Base-by-base conservation (phyloP, 2,888 invertebrate genomes). In the Dusona sp. region DNA sequence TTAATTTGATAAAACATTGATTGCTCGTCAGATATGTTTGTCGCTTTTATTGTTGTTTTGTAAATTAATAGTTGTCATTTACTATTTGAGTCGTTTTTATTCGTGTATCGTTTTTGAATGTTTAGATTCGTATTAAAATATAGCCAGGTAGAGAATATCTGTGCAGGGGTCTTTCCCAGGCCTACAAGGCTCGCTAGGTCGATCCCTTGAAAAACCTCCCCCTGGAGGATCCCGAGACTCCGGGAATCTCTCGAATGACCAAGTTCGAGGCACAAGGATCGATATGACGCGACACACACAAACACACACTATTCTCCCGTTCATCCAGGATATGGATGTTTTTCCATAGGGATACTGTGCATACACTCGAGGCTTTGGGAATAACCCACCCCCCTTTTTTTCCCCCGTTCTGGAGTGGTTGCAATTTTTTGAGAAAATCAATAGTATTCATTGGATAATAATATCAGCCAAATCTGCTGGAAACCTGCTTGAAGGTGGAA, bases 211-310 rank as follows among this genome's bases (percentile, higher is more conserved):
- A 82, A 82, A 75, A 74, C 42, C 42, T 45, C 82, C 57, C 75
- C 82, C 75, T 68, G 57, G 68, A 68, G 75, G 67, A 57, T 82
- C 68, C n/a, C 68, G 68, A 74, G 81, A 67, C 86, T 80, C 83
- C 80, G 77, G 81, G 81, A 81, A 79, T 78, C 81, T 82, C 84
- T 42, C 82, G 86, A 84, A 75, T 79, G 86, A 79, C 84, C 86
- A 84, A 82, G 74, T 82, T 86, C 64, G 78, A 73, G 73, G 79
- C 68, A 42, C 78, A 75, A 86, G 78, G 84, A 86, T 86, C 86
- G 86, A 86, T 86, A 86, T 84, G 84, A 75, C 81, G 78, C 74
- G 75, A 81, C 78, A 81, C 80, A 57, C 64, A 51, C 36, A 61
- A 29, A 29, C 8, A 57, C 36, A 2, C 22, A 68, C n/a, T n/a